These are phyloP conservation scores for Atopsyche davidsoni DNA, from an alignment of 1,140 invertebrate species.

Conservation along the genomic window DNA sequence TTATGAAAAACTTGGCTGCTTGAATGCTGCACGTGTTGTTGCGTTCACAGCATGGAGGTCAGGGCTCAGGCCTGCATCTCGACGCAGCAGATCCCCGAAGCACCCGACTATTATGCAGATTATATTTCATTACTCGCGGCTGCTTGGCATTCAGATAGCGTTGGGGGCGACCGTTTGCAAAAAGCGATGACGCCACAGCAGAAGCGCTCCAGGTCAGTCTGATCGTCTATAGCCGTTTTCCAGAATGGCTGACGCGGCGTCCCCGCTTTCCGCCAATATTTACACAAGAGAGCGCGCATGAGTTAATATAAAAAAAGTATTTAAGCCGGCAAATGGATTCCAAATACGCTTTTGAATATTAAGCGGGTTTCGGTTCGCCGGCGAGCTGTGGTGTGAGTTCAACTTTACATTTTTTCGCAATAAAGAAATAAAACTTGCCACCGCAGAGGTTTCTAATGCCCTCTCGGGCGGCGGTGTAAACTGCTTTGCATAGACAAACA, in stretches of 20 bases:
- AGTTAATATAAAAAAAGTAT: slow-evolving; percentile 29
- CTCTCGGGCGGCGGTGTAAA: slow-evolving; percentile 24
- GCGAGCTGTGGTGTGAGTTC: slow-evolving; percentile 10
- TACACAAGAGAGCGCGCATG: slow-evolving; percentile 19
- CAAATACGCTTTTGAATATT: slow-evolving; percentile 30
- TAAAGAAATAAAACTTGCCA: slow-evolving; percentile 31
- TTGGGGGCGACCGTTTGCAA: slow-evolving; percentile 19
- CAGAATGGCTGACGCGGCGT: slow-evolving; percentile 15
- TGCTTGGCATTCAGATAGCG: slow-evolving; percentile 24
- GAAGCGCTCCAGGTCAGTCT: slow-evolving; percentile 1
- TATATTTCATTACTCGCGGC: slow-evolving; percentile 26
- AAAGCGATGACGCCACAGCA: slow-evolving; percentile 25
- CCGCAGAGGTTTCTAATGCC: slow-evolving; percentile 29
- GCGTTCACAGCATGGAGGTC: too few relatives aligned
- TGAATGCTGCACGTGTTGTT: too few relatives aligned
- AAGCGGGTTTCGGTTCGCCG: slow-evolving; percentile 15
- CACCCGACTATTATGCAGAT: slow-evolving; percentile 27
- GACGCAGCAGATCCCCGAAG: slow-evolving; percentile 5
- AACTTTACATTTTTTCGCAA: slow-evolving; percentile 31
- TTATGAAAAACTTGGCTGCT: too few relatives aligned
- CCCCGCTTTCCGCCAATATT: slow-evolving; percentile 22
- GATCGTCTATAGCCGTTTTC: slow-evolving; percentile 17
- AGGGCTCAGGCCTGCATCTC: not conserved
- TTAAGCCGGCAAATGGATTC: slow-evolving; percentile 29
- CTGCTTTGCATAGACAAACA: slow-evolving; percentile 30